Conservation (phyloP, 2,797 vertebrate species). For the Cyclopterus lumpus region DNA sequence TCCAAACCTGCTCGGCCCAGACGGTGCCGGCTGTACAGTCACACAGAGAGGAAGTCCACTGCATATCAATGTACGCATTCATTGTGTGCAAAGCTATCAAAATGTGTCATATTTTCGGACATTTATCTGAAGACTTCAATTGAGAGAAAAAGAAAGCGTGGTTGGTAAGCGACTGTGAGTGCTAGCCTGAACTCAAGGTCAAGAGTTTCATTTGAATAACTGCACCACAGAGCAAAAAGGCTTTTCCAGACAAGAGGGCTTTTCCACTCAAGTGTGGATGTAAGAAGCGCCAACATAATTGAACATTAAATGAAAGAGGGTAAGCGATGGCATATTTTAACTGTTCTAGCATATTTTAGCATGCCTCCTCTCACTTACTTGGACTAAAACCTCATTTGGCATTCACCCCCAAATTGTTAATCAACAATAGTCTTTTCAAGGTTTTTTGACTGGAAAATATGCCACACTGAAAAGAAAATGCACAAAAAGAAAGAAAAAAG, state of each 20-base stretch:
- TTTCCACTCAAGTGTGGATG: conserved; percentile 19
- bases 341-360: conserved; percentile 29
- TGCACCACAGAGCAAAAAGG: conserved; percentile 1
- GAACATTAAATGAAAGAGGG: conserved; percentile 37
- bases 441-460: background rate
- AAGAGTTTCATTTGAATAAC: conserved; percentile 37
- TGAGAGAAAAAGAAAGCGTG: conserved; percentile 1
- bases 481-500: background rate
- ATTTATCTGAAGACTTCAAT: conserved; percentile 16
- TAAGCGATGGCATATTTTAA: conserved; percentile 25
- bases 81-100: conserved; percentile 13
- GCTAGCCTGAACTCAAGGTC: conserved; percentile 35
- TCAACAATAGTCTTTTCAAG: conserved; percentile 21
- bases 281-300: conserved; percentile 14
- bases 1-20: conserved; percentile 56
- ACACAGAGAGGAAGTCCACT: conserved; percentile 41
- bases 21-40: conserved; percentile 36
- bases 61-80: conserved; percentile 51
- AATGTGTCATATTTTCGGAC: conserved; percentile 28
- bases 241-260: background rate
- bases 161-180: conserved; percentile 1
- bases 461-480: background rate
- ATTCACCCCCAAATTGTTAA: conserved; percentile 14
- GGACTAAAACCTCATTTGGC: conserved; percentile 1
- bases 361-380: conserved; percentile 16